Conservation (phyloP, 2,113 vertebrate species). For the Mohoua ochrocephala region DNA sequence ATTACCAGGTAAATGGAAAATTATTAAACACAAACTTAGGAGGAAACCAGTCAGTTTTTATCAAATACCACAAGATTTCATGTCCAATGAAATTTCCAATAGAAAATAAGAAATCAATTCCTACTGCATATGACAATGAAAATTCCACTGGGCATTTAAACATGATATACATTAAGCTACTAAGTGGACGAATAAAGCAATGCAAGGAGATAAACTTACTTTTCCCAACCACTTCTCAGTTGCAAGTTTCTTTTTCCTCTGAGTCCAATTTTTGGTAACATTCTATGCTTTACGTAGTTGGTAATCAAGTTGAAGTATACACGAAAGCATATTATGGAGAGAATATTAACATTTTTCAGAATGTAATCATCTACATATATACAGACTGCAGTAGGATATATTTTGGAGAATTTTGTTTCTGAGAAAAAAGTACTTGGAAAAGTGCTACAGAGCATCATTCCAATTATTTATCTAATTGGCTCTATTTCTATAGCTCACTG, state of each 20-base stretch:
- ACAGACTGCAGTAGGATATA: neutral
- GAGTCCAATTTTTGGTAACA: neutral
- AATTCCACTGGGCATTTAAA: neutral
- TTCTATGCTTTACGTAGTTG: neutral
- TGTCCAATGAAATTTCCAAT: slow-evolving; percentile 24
- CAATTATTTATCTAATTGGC: neutral
- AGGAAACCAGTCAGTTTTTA: neutral
- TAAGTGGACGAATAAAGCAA: neutral
- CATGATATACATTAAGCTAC: neutral
- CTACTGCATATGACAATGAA: neutral
- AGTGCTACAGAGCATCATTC: neutral
- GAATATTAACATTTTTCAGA: neutral
- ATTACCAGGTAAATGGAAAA: slow-evolving; percentile 6
- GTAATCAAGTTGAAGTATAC: neutral
- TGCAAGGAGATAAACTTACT: neutral
- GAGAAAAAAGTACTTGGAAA: neutral
- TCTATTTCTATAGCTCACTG: neutral
- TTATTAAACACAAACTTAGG: neutral
- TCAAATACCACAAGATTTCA: neutral
- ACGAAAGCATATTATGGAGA: neutral
- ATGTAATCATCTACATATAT: neutral
- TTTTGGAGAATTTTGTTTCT: neutral
- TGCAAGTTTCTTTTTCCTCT: neutral
- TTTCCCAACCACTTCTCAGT: neutral
- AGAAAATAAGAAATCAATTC: slow-evolving; percentile 6